Evolutionary conservation across 2,113 vertebrate species (phyloP).

Genomic region (Galemys pyrenaicus): DNA sequence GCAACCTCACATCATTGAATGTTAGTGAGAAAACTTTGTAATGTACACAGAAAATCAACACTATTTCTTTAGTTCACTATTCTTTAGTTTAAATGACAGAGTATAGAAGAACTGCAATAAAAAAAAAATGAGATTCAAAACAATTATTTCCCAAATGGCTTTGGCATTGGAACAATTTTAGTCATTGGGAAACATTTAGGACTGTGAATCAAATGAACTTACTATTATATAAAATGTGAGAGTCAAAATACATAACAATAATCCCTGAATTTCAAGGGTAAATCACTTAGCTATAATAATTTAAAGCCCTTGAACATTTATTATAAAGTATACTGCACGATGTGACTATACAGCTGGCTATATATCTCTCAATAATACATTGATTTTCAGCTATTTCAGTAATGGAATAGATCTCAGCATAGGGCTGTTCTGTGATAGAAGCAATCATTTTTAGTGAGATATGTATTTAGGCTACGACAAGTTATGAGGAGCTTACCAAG

Average conservation of each 20-base stretch:
- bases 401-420: neutral
- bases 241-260: neutral
- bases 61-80: neutral
- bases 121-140: neutral
- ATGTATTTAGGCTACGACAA: neutral
- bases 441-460: neutral
- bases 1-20: neutral
- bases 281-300: conserved; percentile 9
- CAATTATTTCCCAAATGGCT: conserved; percentile 15
- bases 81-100: neutral
- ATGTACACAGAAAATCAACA: conserved; percentile 8
- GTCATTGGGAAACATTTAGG: neutral
- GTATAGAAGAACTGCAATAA: neutral
- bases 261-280: conserved; percentile 20
- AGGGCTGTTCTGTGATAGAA: neutral
- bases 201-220: neutral
- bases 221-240: neutral
- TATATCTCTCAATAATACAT: neutral
- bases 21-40: conserved; percentile 15
- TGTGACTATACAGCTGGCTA: neutral
- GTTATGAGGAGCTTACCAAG: neutral
- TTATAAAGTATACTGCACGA: neutral
- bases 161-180: neutral
- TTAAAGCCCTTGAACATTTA: neutral
- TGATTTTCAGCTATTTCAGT: conserved; percentile 33